Evolutionary conservation across 2,113 vertebrate genomes (phyloP).

Genomic region (Campylorhamphus procurvoides): DNA sequence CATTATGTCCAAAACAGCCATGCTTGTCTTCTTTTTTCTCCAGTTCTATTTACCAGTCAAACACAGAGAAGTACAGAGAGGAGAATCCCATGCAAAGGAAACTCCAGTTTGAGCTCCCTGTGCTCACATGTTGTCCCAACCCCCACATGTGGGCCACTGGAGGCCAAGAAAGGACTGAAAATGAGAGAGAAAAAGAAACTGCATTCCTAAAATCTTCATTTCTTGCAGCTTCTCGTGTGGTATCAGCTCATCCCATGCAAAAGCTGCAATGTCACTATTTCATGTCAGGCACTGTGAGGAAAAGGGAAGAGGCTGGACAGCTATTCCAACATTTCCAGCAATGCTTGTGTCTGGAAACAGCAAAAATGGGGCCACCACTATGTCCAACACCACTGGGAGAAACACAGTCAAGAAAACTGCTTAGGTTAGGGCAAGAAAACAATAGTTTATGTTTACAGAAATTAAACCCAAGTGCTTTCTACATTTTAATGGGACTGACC

Average conservation of each 20-base stretch:
- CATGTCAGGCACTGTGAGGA: background rate
- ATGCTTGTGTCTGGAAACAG: background rate
- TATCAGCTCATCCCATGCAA: background rate
- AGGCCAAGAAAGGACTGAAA: background rate
- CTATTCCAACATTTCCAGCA: background rate
- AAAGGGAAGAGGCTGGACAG: background rate
- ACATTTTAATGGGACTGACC: background rate
- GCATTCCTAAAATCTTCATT: accelerated
- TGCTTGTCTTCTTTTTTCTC: background rate
- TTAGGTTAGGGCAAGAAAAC: background rate
- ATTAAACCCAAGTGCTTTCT: background rate
- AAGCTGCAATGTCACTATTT: background rate
- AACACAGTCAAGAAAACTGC: background rate
- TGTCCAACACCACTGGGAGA: background rate
- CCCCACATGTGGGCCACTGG: background rate
- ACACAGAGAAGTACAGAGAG: background rate
- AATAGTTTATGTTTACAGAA: background rate
- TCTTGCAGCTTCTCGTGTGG: background rate
- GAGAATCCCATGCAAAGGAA: background rate
- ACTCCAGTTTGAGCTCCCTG: background rate
- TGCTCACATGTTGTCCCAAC: background rate
- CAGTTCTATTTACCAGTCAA: background rate
- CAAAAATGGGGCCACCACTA: background rate
- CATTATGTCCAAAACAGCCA: background rate
- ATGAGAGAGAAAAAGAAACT: background rate